These are phyloP conservation scores for Anthopleura sola DNA, from an alignment of 64 coral and sea anemone genomes.

Conservation along the genomic window DNA sequence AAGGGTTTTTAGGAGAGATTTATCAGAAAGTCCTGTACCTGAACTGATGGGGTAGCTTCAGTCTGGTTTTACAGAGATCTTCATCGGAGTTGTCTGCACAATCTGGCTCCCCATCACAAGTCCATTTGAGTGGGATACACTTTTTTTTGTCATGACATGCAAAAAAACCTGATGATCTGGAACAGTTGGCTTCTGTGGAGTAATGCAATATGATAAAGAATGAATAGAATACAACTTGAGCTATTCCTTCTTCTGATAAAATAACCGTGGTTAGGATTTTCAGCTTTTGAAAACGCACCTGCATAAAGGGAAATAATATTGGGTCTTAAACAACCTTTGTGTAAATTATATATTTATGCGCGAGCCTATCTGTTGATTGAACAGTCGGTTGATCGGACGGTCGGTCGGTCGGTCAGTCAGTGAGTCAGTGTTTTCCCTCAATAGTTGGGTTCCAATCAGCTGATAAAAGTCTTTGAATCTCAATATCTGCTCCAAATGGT, in stretches of 20 bases:
- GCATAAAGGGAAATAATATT: background rate
- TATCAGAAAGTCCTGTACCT: background rate
- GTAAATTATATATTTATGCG: background rate
- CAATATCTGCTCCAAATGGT: too few relatives aligned
- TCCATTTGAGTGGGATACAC: conserved; percentile 27
- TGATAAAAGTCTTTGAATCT: too few relatives aligned
- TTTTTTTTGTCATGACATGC: conserved; percentile 26
- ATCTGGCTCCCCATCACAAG: conserved; percentile 80
- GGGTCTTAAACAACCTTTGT: background rate
- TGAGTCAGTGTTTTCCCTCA: too few relatives aligned
- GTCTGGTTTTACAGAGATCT: conserved; percentile 10
- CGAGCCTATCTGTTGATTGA: too few relatives aligned
- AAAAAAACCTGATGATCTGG: background rate
- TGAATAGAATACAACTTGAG: background rate
- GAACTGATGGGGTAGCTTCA: background rate
- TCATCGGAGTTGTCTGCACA: conserved; percentile 90
- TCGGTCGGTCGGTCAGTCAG: too few relatives aligned
- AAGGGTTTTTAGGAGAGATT: too few relatives aligned
- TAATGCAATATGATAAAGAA: background rate
- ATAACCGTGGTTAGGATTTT: too few relatives aligned
- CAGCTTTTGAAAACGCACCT: too few relatives aligned
- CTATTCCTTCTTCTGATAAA: background rate
- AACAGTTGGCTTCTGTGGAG: conserved; percentile 14
- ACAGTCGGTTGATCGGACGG: too few relatives aligned
- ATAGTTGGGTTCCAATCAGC: too few relatives aligned